Conservation (phyloP, 2,797 vertebrate species). For the Hafferia zeledoni region DNA sequence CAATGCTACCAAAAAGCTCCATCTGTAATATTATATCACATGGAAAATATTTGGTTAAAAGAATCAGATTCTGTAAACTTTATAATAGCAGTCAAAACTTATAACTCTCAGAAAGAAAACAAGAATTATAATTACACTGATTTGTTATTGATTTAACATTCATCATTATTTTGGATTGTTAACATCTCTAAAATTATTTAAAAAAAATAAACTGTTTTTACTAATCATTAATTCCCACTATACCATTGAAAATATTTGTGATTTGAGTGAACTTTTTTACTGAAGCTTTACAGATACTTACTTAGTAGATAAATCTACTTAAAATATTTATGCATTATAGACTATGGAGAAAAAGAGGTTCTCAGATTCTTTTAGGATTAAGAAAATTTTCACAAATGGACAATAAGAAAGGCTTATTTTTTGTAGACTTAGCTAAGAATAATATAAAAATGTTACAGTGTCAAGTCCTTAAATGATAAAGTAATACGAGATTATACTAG, state of each 20-base stretch:
- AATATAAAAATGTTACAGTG: background rate
- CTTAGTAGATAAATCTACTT: background rate
- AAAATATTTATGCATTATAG: constrained; percentile 69
- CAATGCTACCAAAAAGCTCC: background rate
- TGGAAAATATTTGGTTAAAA: constrained; percentile 7
- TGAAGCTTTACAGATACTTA: constrained; percentile 29
- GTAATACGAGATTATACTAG: background rate
- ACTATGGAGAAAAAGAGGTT: constrained; percentile 5
- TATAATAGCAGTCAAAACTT: background rate
- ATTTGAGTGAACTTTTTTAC: constrained; percentile 15
- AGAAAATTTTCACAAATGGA: constrained; percentile 46
- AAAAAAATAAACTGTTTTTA: constrained; percentile 40
- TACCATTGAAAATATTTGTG: constrained; percentile 15
- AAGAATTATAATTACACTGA: background rate
- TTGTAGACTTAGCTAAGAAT: constrained; percentile 21
- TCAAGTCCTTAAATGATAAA: constrained; percentile 15
- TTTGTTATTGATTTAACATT: background rate
- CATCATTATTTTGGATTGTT: background rate
- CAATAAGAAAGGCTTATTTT: background rate
- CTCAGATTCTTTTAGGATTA: constrained; percentile 22
- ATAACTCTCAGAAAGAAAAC: background rate
- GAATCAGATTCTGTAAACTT: background rate
- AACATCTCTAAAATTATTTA: constrained; percentile 12
- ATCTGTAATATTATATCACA: background rate
- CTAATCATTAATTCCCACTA: constrained; percentile 57